Percentiles rank a stretch among this genome's conserved stretches.
Evolutionary conservation across 2,888 invertebrate species (phyloP).

Genomic region (Phlogophora meticulosa): DNA sequence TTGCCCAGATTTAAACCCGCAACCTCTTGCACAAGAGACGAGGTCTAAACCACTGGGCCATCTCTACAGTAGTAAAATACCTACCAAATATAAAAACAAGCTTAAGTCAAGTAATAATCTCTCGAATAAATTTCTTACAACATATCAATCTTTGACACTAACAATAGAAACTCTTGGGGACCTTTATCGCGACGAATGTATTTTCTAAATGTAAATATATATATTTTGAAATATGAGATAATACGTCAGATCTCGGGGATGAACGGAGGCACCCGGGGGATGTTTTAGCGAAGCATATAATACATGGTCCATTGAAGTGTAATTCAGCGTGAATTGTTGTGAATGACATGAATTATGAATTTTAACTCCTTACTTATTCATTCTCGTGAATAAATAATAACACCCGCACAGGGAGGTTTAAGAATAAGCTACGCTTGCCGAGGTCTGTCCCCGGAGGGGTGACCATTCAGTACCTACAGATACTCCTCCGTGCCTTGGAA

Average conservation of each 20-base stretch:
- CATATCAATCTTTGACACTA: conserved; percentile 9
- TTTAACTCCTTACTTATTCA: conserved; percentile 46
- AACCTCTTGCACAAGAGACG: too few relatives aligned
- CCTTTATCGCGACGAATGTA: conserved; percentile 14
- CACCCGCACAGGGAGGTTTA: too few relatives aligned
- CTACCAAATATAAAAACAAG: too few relatives aligned
- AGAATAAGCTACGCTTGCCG: too few relatives aligned
- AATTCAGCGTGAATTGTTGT: conserved; percentile 64
- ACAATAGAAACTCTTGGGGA: background rate
- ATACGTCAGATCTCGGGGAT: conserved; percentile 36
- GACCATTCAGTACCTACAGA: too few relatives aligned
- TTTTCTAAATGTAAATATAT: conserved; percentile 21
- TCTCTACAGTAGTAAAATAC: too few relatives aligned
- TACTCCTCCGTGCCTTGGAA: too few relatives aligned
- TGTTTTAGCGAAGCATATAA: conserved; percentile 49
- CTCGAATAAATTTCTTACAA: background rate
- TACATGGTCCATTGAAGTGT: conserved; percentile 48
- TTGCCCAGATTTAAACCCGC: too few relatives aligned
- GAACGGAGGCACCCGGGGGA: conserved; percentile 41
- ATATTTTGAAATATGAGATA: conserved; percentile 38
- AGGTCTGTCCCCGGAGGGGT: too few relatives aligned
- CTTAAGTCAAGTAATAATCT: too few relatives aligned
- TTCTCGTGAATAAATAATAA: too few relatives aligned
- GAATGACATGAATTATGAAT: conserved; percentile 72
- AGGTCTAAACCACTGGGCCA: too few relatives aligned